Base-by-base conservation (phyloP, 2,888 invertebrate species). In the Meandrusa payeni region DNA sequence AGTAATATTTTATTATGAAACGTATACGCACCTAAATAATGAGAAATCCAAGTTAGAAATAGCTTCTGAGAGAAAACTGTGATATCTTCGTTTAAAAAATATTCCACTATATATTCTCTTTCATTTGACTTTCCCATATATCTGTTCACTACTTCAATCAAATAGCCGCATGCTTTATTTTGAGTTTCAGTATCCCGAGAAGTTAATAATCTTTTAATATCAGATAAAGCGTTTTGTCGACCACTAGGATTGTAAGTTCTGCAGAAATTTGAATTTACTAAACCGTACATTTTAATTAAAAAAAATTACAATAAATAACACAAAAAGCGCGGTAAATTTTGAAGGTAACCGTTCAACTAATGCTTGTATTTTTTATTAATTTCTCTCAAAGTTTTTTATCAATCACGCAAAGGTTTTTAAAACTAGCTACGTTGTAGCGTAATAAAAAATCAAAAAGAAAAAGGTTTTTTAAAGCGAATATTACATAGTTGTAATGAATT, bases 31-130 rank as follows among this genome's bases (percentile, higher is more conserved):
- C 86, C 65, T 74, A 54, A 83, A 85, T 12, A 86, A 62, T 7
- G 69, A 55, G 49, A 76, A 80, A 52, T 85, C 82, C 55, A 87
- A 67, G 51, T 86, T 87, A 5, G 82, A 73, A 23, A 75, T 81
- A 12, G 83, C 81, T 64, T 85, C 86, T 52, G 86, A 85, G 5
- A 87, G 64, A 57, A 86, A 22, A 85, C 76, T 2, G 70, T 75
- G 22, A 85, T 79, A 50, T 87, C 86, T 47, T 81, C 85, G 9
- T 81, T 76, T 33, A 87, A 51, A 42, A 87, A 64, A 61, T 83
- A 79, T 55, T 79, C 72, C 6, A 82, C 54, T 58, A 79, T 69
- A 7, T 63, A 64, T 31, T 48, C 54, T 34, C 73, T 67, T 51
- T 85, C 80, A 4, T 59, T 61, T 1, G 76, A 71, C 45, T 66